Base-by-base conservation (phyloP, 2,888 invertebrate species). In the Acrobasis suavella region DNA sequence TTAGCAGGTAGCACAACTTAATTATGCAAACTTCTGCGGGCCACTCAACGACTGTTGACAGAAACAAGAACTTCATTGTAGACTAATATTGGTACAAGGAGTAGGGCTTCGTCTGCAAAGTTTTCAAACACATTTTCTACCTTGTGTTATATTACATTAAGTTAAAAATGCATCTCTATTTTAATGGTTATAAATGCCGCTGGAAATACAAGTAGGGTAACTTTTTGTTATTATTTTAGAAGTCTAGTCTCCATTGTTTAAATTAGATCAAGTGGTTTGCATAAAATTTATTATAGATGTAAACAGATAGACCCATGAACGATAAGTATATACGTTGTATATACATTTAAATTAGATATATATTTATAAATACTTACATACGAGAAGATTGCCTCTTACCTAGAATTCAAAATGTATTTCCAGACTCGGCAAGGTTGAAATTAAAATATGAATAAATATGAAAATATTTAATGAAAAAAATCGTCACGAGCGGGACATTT, bases 21-120 rank as follows among this genome's bases (percentile, higher is more conserved):
- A 56, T 56, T 56, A 56, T 39, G 56, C 56, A 42, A 56, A 17
- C 42, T 56, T 46, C 39, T 56, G 55, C 55, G n/a, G 56, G 17
- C 56, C 55, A 14, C 42, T 42, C 46, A 56, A 16, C 42, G 56
- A 22, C 42, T 56, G 55, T 55, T 55, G 55, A 55, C 55, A 22
- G 56, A 42, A 55, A 38, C 42, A 42, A 39, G 17, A 56, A 56
- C 17, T 42, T 46, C 46, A 46, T 46, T 46, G 46, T 42, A 42
- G 22, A 56, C 56, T 56, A 56, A 56, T 56, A 56, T 56, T 56
- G 22, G 56, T 22, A 56, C 56, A 17, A 56, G 39, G 10, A 10
- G 56, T 56, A 16, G 10, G 22, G 17, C 10, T 56, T 42, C n/a
- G 12, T 17, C 39, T 39, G 12, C 16, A 17, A 16, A 46, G 46